Base-by-base conservation (phyloP, 2,888 invertebrate species). In the Oscheius sp. region DNA sequence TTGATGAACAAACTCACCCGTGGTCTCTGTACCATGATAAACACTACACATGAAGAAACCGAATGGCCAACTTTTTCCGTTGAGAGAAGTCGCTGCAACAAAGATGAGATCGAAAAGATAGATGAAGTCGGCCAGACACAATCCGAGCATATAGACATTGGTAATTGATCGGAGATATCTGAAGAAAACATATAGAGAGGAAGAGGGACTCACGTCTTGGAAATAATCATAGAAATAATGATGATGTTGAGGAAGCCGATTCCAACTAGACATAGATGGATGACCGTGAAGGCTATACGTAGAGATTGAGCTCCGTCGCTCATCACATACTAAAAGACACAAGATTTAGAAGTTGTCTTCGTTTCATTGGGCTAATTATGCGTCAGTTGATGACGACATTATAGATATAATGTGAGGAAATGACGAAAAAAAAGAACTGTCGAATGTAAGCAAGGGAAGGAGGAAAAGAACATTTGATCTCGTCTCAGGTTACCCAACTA, bases 121-220 rank as follows among this genome's bases (percentile, higher is more conserved):
- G 68, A 85, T 78, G 70, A 85, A 85, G 61, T 85, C 85, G 3
- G 85, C 83, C 51, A 82, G 62, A 66, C 85, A 85, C 54, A 85
- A 71, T 2, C 80, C 78, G 28, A 83, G 72, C 78, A 83, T 83
- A 67, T 84, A 84, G 30, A 84, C 84, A 69, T 84, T 84, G 17
- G 84, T 84, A 36, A 84, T 84, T 32, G 84, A 83, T 28, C 85
- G 74, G 67, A 85, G 83, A 69, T 83, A 84, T 30, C 81, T 80
- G 54, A 67, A 74, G 64, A 33, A 14, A 49, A 14, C 1, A 8
- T 45, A 5, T n/a, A 24, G 32, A 28, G 30, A 17, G 2, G 14
- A 20, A 14, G 45, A 4, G 17, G n/a, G 26, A 67, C 75, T 72
- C 41, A 79, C 77, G 75, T 74, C 64, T 73, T 71, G 33, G 67